Base-by-base conservation (phyloP, 2,797 vertebrate genomes). In the Spinus pinus region DNA sequence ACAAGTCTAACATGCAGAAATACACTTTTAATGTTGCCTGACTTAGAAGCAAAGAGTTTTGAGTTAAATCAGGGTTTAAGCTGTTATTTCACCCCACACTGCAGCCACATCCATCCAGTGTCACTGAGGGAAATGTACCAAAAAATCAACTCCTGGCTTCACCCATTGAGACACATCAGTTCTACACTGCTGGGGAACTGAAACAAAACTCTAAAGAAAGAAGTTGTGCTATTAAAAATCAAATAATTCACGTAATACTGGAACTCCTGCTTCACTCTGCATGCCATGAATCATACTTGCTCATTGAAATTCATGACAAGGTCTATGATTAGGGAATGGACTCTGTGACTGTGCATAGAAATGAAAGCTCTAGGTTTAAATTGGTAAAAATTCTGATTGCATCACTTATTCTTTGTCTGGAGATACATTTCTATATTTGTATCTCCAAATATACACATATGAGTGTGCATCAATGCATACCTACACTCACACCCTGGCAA, bases 171-270 rank as follows among this genome's bases (percentile, higher is more conserved):
- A 64, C 78, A 62, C 94, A 92, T 94, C 92, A 95, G 80, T 75
- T 79, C 75, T 46, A 95, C 88, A 77, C 6, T 70, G 88, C 90
- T 50, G 74, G 46, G 84, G 93, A 93, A 66, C 67, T 87, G 87
- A 92, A 96, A 78, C 41, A 95, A 73, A 95, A 83, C 82, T 66
- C 95, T 33, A 61, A 77, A 95, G 93, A 56, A 95, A 89, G 33
- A 75, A 80, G 82, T 33, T 49, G 74, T 47, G 82, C 65, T 97
- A 97, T 96, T 57, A 95, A 96, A 93, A 93, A 96, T 66, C 67
- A 64, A 97, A 92, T 94, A 96, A 96, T 93, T 96, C 50, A 95
- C 18, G 25, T 81, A 58, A 61, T 94, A 95, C 58, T 64, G 89
- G 81, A 96, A 96, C 18, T 89, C 91, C 78, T 86, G 82, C 88